phyloP scores from a whole-genome alignment of 2,797 vertebrate genomes.

The Enteromius trimaculatus region DNA sequence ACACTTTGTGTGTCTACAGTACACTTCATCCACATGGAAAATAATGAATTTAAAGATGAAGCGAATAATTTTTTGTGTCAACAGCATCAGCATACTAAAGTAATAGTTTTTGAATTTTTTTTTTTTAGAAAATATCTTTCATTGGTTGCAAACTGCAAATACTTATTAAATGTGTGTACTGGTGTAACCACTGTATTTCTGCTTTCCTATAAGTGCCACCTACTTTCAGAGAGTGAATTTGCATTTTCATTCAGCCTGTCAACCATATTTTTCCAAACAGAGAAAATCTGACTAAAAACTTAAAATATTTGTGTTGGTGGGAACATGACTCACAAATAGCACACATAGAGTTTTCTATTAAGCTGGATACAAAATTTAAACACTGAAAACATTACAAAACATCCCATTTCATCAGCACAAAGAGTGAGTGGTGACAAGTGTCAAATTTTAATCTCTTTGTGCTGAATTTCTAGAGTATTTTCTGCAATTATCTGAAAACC shows the following conservation, averaged over 20 bases:
- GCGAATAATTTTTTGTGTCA: background rate
- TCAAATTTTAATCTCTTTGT: constrained; percentile 10
- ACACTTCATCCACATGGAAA: background rate
- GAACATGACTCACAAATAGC: background rate
- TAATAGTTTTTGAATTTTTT: background rate
- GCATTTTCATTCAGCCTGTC: background rate
- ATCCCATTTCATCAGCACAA: background rate
- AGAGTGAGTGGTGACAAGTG: background rate
- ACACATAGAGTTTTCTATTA: background rate
- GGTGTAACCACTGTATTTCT: background rate
- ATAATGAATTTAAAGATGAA: background rate
- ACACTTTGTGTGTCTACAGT: constrained; percentile 10
- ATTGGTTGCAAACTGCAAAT: background rate
- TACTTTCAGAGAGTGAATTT: background rate
- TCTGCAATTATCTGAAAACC: constrained; percentile 53
- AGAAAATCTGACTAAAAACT: background rate
- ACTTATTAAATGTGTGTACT: background rate
- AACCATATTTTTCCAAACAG: background rate
- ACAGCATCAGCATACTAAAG: background rate
- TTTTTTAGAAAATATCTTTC: too few relatives aligned
- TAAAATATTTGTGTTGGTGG: background rate
- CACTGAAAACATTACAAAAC: background rate
- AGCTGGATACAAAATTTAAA: background rate
- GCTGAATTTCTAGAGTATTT: constrained; percentile 42
- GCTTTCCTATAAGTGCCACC: background rate